A percentile compares a stretch with the other conserved stretches of the same genome.
These are phyloP conservation scores for Fragum fragum DNA, from an alignment of 2,888 invertebrate genomes.

Conservation along the genomic window DNA sequence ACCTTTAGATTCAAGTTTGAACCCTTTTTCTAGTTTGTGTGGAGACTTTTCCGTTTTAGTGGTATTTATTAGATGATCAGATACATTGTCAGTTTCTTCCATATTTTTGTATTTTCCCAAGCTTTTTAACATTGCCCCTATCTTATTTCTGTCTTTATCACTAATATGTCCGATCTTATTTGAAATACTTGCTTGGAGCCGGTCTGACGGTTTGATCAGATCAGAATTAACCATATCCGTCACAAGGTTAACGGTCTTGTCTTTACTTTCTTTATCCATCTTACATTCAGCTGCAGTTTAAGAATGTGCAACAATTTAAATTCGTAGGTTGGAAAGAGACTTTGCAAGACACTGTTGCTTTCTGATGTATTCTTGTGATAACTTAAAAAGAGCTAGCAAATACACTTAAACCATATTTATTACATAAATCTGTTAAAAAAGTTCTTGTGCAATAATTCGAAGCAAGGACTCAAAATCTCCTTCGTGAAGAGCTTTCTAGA, in stretches of 20 bases:
- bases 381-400: too few species aligned
- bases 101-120: slow-evolving; percentile 41
- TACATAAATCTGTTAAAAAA: neutral
- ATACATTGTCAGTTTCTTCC: slow-evolving; percentile 30
- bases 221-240: slow-evolving; percentile 40
- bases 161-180: slow-evolving; percentile 33
- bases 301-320: neutral
- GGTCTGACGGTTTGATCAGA: slow-evolving; percentile 41
- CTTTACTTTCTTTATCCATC: neutral
- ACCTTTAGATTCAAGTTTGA: neutral
- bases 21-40: neutral
- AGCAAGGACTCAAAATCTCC: neutral
- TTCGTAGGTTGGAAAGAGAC: neutral
- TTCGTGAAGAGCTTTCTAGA: slow-evolving; percentile 5
- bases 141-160: slow-evolving; percentile 40
- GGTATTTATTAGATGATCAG: neutral
- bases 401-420: neutral
- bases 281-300: neutral
- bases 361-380: neutral
- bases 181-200: slow-evolving; percentile 30
- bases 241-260: slow-evolving; percentile 13
- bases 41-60: slow-evolving; percentile 11
- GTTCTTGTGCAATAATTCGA: slow-evolving; percentile 18
- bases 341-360: neutral
- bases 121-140: slow-evolving; percentile 45